A percentile compares a stretch with the other conserved stretches of the same genome.
Evolutionary conservation across 2,888 invertebrate species (phyloP).

Genomic region (Lobophora halterata): DNA sequence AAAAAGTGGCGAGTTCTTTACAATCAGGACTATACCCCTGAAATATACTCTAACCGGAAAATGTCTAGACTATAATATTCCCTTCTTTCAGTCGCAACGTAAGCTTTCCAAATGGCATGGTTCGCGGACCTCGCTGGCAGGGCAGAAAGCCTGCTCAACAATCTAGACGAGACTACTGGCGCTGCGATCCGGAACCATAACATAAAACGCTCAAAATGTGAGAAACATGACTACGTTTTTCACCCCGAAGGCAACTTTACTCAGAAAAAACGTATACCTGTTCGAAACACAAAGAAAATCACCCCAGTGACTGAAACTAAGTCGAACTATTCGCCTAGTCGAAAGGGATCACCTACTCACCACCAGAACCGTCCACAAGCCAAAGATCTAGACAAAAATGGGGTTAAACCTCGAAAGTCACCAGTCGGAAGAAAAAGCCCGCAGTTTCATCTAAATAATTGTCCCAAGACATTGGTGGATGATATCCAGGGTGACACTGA

Average conservation of each 20-base stretch:
- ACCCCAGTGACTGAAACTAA: constrained; percentile 42
- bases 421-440: constrained; percentile 39
- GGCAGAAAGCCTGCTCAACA: constrained; percentile 87
- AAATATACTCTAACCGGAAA: no score
- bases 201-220: constrained; percentile 44
- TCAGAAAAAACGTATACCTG: constrained; percentile 41
- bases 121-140: constrained; percentile 86
- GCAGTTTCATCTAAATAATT: constrained; percentile 47
- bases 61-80: no score
- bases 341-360: constrained; percentile 38
- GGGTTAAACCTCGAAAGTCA: constrained; percentile 32
- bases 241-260: constrained; percentile 38
- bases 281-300: constrained; percentile 43
- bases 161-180: constrained; percentile 87
- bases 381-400: constrained; percentile 35
- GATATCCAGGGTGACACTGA: constrained; percentile 41
- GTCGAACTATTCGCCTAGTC: constrained; percentile 36
- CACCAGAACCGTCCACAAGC: constrained; percentile 32
- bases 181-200: constrained; percentile 77
- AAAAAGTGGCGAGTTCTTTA: no score
- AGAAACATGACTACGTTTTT: constrained; percentile 32
- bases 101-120: constrained; percentile 83
- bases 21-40: no score
- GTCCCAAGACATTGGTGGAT: constrained; percentile 51
- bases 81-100: constrained; percentile 32